Evolutionary conservation across 2,797 vertebrate genomes (phyloP), one percentile per base, ranked within the genome.

Genomic region (Erpetoichthys calabaricus): DNA sequence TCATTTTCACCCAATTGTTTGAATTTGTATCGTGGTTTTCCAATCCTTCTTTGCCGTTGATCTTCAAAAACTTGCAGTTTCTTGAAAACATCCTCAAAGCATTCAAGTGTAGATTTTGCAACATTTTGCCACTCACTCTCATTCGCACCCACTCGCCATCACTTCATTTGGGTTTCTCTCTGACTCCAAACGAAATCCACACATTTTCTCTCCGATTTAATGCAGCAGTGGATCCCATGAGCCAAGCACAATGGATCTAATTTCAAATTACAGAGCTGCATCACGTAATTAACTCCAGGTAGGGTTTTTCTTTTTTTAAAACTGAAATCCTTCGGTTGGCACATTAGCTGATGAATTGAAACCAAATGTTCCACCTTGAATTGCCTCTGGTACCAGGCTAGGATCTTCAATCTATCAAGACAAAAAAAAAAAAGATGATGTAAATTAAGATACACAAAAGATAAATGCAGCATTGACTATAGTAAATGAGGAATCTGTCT

Each of bases 201-300:
- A 92, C 94, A 83, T 91, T 92, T 90, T 86, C 91, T 89, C 86
- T 85, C 90, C 85, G 86, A 92, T 97, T 94, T 92, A 94, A 95
- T 97, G 94, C 94, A 97, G 94, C 92, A 94, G 91, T 90, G 85
- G 92, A 97, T 96, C 93, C 94, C 94, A 91, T 89, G 92, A 98
- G 94, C 91, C 91, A 94, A 97, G 92, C 95, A 94, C 91, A 95
- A 96, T 95, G 91, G 92, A 95, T 92, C 94, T 91, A 96, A 97
- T 91, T 79, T 83, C 88, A 91, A 80, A 83, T 85, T 83, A 92
- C 91, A 92, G 89, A 91, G 96, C 96, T 97, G 96, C 96, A 97
- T 91, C 91, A 84, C 88, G 89, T 91, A 84, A 81, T 89, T 91
- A 92, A 90, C 90, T 85, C 90, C 86, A 85, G 86, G 83, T 78